phyloP scores from a whole-genome alignment of 2,113 vertebrate species.

The Hirundichthys speculiger region DNA sequence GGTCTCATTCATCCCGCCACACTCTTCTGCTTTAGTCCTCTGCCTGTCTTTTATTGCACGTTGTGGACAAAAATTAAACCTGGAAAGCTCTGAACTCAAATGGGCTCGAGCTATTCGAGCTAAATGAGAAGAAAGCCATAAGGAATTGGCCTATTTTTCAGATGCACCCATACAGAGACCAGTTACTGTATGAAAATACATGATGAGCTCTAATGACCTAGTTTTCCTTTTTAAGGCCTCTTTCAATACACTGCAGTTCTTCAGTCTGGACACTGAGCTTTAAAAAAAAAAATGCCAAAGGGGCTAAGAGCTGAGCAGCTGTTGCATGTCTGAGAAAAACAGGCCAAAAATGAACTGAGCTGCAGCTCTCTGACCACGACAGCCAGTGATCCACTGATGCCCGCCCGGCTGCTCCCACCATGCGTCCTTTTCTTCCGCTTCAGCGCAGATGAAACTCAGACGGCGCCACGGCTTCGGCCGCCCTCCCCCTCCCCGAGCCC shows the following conservation, averaged over 20 bases:
- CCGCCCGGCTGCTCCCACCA: conserved; percentile 66
- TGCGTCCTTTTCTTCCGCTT: conserved; percentile 74
- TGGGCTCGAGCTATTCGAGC: conserved; percentile 65
- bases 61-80: conserved; percentile 57
- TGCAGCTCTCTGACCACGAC: conserved; percentile 46
- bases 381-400: conserved; percentile 42
- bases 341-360: conserved; percentile 27
- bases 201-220: conserved; percentile 25
- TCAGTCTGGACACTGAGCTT: conserved; percentile 13
- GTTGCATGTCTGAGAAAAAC: conserved; percentile 58
- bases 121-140: conserved; percentile 50
- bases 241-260: conserved; percentile 4
- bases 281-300: conserved; percentile 7
- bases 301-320: conserved; percentile 44
- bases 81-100: conserved; percentile 58
- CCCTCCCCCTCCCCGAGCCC: conserved; percentile 22
- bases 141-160: conserved; percentile 67
- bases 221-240: conserved; percentile 1
- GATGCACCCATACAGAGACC: conserved; percentile 8
- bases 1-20: conserved; percentile 53
- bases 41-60: conserved; percentile 54
- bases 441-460: conserved; percentile 74
- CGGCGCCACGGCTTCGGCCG: conserved; percentile 48
- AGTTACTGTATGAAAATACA: too few species aligned
- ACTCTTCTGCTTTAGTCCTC: conserved; percentile 40